Conservation (phyloP, 2,113 vertebrate genomes). For the Barbus barbus region DNA sequence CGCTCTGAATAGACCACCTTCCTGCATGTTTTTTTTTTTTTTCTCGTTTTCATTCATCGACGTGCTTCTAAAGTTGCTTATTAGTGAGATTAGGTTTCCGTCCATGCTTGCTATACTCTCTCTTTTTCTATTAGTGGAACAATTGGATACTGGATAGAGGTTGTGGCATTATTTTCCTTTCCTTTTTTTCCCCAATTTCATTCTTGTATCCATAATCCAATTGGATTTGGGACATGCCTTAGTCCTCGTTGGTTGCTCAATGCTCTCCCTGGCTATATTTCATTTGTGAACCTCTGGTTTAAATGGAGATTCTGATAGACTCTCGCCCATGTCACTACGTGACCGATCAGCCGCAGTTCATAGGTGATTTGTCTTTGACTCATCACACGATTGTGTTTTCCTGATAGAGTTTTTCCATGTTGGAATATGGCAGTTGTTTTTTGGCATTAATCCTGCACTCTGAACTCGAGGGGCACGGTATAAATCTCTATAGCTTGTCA, state of each 20-base stretch:
- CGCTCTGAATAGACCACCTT: conserved; percentile 47
- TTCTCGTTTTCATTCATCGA: conserved; percentile 40
- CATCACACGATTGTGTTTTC: conserved; percentile 38
- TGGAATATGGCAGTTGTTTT: conserved; percentile 32
- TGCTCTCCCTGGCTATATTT: neutral
- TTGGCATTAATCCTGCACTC: conserved; percentile 42
- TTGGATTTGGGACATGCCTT: conserved; percentile 20
- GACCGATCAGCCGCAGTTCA: neutral
- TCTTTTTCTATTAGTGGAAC: conserved; percentile 56
- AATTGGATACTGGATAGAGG: conserved; percentile 53
- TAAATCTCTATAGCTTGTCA: conserved; percentile 29
- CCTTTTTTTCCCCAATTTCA: neutral
- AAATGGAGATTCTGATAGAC: conserved; percentile 23
- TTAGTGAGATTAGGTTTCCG: conserved; percentile 54
- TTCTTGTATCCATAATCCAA: conserved; percentile 39
- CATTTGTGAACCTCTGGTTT: neutral
- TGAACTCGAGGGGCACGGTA: conserved; percentile 40
- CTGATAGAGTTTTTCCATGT: conserved; percentile 21
- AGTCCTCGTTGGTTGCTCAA: conserved; percentile 14
- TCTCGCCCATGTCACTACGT: neutral
- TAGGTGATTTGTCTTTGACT: conserved; percentile 45
- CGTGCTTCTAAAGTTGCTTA: conserved; percentile 50
- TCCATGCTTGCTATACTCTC: conserved; percentile 41
- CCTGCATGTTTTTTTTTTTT: conserved; percentile 10
- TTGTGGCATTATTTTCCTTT: conserved; percentile 36